phyloP scores from a whole-genome alignment of 2,888 invertebrate species.

The Conops quadrifasciatus region DNA sequence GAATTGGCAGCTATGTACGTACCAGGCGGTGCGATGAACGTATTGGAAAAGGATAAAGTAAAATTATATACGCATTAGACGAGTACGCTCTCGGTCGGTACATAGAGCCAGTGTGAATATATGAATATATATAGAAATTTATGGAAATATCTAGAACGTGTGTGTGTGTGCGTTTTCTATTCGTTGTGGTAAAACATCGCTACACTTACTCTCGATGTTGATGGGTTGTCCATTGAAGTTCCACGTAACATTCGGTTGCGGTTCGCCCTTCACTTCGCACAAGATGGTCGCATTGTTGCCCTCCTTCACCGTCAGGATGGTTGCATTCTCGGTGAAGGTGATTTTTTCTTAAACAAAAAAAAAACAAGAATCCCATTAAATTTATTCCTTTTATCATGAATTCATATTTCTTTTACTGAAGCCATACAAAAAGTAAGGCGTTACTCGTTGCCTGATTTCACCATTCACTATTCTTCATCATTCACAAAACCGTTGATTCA shows the following conservation, averaged over 20 bases:
- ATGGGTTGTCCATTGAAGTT: slow-evolving; percentile 65
- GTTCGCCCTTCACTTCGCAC: slow-evolving; percentile 66
- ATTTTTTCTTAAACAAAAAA: slow-evolving; percentile 65
- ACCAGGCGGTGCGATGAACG: slow-evolving; percentile 22
- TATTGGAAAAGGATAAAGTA: slow-evolving; percentile 23
- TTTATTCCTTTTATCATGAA: too few species aligned
- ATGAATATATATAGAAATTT: too few species aligned
- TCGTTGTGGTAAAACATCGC: background rate
- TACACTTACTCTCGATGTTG: slow-evolving; percentile 53
- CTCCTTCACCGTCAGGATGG: slow-evolving; percentile 67
- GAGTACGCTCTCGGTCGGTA: background rate
- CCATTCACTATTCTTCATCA: too few species aligned
- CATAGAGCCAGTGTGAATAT: too few species aligned
- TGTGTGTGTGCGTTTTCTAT: too few species aligned
- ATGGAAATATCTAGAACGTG: too few species aligned
- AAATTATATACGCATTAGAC: slow-evolving; percentile 30
- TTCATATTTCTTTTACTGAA: too few species aligned
- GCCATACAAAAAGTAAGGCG: too few species aligned
- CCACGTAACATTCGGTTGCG: slow-evolving; percentile 66
- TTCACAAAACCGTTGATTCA: too few species aligned
- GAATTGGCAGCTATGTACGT: slow-evolving; percentile 51
- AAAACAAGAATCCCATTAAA: background rate
- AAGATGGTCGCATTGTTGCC: slow-evolving; percentile 65
- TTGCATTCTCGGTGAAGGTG: slow-evolving; percentile 68
- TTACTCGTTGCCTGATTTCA: too few species aligned